These are phyloP conservation scores for Equus quagga DNA, from an alignment of 2,113 vertebrate genomes.

Conservation along the genomic window DNA sequence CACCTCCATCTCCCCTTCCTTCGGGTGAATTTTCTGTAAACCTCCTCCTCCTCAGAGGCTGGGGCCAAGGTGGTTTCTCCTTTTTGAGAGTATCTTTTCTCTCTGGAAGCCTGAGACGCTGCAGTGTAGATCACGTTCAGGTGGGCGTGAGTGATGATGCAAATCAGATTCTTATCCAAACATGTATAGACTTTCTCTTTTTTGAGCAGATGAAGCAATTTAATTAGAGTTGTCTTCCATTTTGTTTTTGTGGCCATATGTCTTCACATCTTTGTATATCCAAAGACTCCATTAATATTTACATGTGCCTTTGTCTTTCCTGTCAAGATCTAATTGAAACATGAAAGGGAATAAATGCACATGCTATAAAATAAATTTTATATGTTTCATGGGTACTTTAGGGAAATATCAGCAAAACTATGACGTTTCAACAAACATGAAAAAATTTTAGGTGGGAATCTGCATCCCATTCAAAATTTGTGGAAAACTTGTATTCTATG, in stretches of 20 bases:
- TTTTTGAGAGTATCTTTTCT: neutral
- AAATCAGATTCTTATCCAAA: neutral
- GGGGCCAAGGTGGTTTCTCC: neutral
- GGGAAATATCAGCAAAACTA: neutral
- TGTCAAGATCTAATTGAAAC: no score
- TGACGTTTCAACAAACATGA: neutral
- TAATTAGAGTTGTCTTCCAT: slow-evolving; percentile 8
- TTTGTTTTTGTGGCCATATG: neutral
- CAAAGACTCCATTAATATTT: no score
- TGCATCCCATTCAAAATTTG: neutral
- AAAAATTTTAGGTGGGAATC: neutral
- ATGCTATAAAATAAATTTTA: neutral
- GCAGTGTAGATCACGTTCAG: neutral
- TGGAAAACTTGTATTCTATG: neutral
- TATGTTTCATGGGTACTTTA: neutral
- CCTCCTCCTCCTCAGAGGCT: neutral
- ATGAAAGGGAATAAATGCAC: no score
- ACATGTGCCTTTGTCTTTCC: no score
- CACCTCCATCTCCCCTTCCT: neutral
- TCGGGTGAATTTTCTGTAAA: neutral
- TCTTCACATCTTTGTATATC: neutral
- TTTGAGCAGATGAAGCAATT: slow-evolving; percentile 7
- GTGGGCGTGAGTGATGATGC: neutral
- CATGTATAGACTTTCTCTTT: neutral
- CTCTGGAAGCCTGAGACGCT: neutral